Conservation (phyloP, 1,140 invertebrate genomes). For the Zaprionus capensis region DNA sequence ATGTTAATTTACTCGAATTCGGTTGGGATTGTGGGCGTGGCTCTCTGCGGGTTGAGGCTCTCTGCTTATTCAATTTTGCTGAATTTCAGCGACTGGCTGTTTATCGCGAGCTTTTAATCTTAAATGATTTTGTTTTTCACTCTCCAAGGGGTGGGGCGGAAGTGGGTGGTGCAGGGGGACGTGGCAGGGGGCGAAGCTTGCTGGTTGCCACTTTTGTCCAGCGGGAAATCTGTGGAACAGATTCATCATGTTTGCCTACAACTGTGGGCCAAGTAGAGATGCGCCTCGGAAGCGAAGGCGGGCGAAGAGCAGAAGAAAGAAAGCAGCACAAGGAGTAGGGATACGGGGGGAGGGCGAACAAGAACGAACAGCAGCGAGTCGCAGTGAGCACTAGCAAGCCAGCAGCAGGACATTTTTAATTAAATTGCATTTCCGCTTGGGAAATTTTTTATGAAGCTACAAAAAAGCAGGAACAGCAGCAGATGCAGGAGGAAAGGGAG, state of each 20-base stretch:
- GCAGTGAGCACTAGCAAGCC: constrained; percentile 31
- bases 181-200: not conserved
- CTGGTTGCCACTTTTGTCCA: constrained; percentile 53
- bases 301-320: constrained; percentile 14
- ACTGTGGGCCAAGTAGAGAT: constrained; percentile 58
- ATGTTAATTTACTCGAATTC: constrained; percentile 73
- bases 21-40: constrained; percentile 21
- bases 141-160: not conserved
- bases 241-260: constrained; percentile 82
- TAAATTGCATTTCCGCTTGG: constrained; percentile 82
- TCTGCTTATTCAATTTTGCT: constrained; percentile 54
- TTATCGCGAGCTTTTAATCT: constrained; percentile 78
- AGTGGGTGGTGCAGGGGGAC: not conserved
- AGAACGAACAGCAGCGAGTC: constrained; percentile 2
- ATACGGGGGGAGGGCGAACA: constrained; percentile 1
- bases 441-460: constrained; percentile 82
- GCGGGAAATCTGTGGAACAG: constrained; percentile 77
- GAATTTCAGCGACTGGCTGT: constrained; percentile 59
- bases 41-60: not conserved
- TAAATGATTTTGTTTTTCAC: constrained; percentile 70
- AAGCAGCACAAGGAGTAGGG: constrained; percentile 2
- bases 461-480: constrained; percentile 65
- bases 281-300: constrained; percentile 19
- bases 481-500: constrained; percentile 28
- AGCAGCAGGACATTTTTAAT: constrained; percentile 81